Conservation (phyloP, 2,888 invertebrate species). For the Philopedon plagiatum region DNA sequence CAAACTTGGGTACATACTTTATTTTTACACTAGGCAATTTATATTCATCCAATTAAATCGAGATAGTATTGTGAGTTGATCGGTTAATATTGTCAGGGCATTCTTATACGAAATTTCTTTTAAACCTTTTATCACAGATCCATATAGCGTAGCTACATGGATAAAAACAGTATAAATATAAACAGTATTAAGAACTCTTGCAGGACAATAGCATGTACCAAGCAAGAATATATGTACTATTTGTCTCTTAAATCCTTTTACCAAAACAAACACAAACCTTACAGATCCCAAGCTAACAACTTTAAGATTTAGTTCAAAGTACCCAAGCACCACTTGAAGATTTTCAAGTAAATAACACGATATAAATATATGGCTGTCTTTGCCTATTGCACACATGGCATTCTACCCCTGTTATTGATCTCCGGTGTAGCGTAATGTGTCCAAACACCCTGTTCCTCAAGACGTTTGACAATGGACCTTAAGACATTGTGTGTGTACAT, state of each 20-base stretch:
- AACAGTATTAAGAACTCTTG: background rate
- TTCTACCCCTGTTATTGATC: constrained; percentile 36
- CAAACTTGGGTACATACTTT: too few relatives aligned
- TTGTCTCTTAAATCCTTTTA: constrained; percentile 14
- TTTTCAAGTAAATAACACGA: constrained; percentile 38
- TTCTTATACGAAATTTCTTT: too few relatives aligned
- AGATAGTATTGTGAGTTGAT: too few relatives aligned
- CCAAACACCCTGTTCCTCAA: constrained; percentile 55
- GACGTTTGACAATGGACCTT: constrained; percentile 50
- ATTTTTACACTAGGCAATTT: too few relatives aligned
- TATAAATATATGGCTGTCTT: constrained; percentile 44
- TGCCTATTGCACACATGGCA: constrained; percentile 43
- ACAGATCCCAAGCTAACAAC: constrained; percentile 15
- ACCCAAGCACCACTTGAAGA: constrained; percentile 27
- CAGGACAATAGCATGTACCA: background rate
- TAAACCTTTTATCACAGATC: too few relatives aligned
- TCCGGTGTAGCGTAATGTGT: constrained; percentile 49
- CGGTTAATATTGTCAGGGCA: too few relatives aligned
- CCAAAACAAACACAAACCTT: constrained; percentile 18
- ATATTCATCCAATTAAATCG: too few relatives aligned
- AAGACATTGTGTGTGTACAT: constrained; percentile 46
- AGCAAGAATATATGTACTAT: background rate
- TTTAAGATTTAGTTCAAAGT: constrained; percentile 4
- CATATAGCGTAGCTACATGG: too few relatives aligned
- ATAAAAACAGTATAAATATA: too few relatives aligned